Evolutionary conservation across 1,140 invertebrate species (phyloP), one percentile per base, ranked within the genome.

Genomic region (Notospermus geniculatus): DNA sequence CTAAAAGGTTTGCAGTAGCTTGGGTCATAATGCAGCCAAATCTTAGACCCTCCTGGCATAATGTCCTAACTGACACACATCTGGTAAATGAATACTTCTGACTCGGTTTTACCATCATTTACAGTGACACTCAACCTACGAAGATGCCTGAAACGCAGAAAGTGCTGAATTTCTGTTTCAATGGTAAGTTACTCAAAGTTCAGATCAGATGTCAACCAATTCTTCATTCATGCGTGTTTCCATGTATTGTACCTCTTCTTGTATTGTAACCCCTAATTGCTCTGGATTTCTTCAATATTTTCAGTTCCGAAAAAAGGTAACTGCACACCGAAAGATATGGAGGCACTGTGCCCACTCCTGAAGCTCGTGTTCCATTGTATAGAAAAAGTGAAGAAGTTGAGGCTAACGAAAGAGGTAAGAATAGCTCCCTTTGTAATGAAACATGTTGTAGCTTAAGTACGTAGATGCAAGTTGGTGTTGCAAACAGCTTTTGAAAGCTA

Each of bases 301-400:
- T 22, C 66, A 83, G 82, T 83, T 28, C 74, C 79, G 55, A 74
- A 73, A 17, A 74, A 77, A 61, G 78, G 80, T 7, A 72, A 77
- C 60, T 75, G 70, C 23, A 73, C 68, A 52, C 69, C 74, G n/a
- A 83, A 85, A 71, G 84, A 85, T 66, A 88, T 87, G 81, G 90
- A 92, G 75, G 84, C 85, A 66, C 84, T 93, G 68, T 87, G 88
- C 68, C 90, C 90, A 46, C 82, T 97, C 61, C 82, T 97, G 74
- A 88, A 89, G 73, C 85, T 98, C 65, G 88, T 95, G 11, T 93
- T 98, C 80, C 92, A 97, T 81, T 86, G 90, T 62, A 85, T 97
- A 71, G 94, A 98, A 77, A 95, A 94, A 82, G 84, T 98, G 39
- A 90, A 92, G 73, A 84, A 91, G 63, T 90, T 93, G 62, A 87